These are phyloP conservation scores for Tetropium fuscum DNA, from an alignment of 2,888 invertebrate genomes.

Conservation along the genomic window DNA sequence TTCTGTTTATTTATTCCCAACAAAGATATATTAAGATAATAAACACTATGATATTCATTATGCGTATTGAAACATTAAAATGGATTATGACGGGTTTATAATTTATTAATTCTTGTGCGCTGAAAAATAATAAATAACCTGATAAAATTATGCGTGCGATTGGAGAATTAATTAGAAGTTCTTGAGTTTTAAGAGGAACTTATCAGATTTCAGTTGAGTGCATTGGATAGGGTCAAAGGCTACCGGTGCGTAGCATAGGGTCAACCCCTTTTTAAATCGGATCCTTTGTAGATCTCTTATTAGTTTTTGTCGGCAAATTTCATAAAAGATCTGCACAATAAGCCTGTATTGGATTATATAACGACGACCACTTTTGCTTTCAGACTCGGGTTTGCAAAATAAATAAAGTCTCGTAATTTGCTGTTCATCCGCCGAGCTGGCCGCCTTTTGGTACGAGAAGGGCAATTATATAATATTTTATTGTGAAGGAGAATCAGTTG, in stretches of 20 bases:
- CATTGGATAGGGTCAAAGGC: constrained; percentile 52
- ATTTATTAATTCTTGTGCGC: too few species aligned
- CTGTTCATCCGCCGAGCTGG: not conserved
- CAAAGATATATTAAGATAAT: too few species aligned
- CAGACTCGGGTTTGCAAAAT: constrained; percentile 16
- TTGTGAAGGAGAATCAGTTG: too few species aligned
- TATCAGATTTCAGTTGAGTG: constrained; percentile 51
- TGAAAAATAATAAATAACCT: too few species aligned
- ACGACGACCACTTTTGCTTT: constrained; percentile 41
- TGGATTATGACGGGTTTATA: too few species aligned
- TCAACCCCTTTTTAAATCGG: constrained; percentile 57
- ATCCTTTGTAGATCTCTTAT: constrained; percentile 56
- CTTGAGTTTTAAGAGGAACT: constrained; percentile 42
- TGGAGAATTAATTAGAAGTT: constrained; percentile 25
- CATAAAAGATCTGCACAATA: constrained; percentile 55
- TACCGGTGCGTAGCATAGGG: constrained; percentile 45
- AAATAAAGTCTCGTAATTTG: constrained; percentile 14
- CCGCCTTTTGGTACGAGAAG: not conserved
- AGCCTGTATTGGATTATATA: constrained; percentile 51
- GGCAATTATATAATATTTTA: too few species aligned
- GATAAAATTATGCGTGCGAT: constrained; percentile 4
- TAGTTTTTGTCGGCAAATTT: constrained; percentile 56
- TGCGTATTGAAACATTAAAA: too few species aligned
- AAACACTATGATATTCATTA: too few species aligned
- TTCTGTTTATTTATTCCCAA: too few species aligned